Percentiles rank a stretch among this genome's conserved stretches.
Conservation (phyloP, 2,797 vertebrate species). For the Aselliscus stoliczkanus region DNA sequence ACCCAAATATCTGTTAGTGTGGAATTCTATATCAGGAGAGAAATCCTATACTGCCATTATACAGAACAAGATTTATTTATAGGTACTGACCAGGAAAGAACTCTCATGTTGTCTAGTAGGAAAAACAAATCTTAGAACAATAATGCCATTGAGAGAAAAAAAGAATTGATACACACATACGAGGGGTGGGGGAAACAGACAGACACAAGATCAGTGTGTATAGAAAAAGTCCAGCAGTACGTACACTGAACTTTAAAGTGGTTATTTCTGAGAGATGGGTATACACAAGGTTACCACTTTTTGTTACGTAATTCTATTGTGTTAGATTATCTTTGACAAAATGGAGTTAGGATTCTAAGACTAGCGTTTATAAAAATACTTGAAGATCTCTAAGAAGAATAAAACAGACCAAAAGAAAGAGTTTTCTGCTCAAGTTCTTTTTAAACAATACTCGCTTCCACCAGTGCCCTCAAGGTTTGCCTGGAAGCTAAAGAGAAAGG, state of each 20-base stretch:
- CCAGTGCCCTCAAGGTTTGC: background rate
- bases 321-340: background rate
- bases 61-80: background rate
- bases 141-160: background rate
- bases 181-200: background rate
- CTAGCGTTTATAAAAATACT: constrained; percentile 9
- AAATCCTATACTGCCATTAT: background rate
- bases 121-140: background rate
- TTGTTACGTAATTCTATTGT: background rate
- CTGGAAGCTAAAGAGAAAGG: background rate
- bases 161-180: background rate
- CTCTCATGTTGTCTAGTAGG: background rate
- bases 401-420: background rate
- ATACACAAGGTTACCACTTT: background rate
- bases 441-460: background rate
- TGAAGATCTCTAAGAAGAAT: background rate
- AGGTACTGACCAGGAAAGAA: background rate
- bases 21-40: background rate
- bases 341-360: background rate
- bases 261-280: background rate
- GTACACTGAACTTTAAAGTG: background rate
- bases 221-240: background rate
- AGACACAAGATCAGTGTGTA: background rate
- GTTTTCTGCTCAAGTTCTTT: background rate
- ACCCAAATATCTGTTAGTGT: background rate